Evolutionary conservation across 1,140 invertebrate genomes (phyloP).

Genomic region (Zaprionus camerounensis): DNA sequence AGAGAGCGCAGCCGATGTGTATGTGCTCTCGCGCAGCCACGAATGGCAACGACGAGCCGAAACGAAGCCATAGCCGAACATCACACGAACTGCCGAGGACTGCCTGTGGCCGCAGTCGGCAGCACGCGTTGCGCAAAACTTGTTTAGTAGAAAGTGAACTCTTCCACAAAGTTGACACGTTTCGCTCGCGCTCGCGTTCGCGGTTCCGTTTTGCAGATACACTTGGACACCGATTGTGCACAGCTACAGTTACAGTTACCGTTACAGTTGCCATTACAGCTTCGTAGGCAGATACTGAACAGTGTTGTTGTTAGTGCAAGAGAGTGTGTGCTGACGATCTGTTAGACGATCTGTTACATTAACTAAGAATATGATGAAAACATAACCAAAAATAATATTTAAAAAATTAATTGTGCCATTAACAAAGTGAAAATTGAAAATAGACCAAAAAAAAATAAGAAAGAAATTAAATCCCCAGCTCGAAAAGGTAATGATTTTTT

Average conservation of each 20-base stretch:
- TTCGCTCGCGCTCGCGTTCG: slow-evolving; percentile 69
- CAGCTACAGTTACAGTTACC: slow-evolving; percentile 10
- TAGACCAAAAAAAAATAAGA: not conserved
- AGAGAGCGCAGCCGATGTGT: slow-evolving; percentile 13
- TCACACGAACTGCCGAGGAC: slow-evolving; percentile 16
- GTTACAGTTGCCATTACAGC: slow-evolving; percentile 3
- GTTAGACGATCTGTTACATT: no score
- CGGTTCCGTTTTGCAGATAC: slow-evolving; percentile 22
- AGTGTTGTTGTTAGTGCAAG: slow-evolving; percentile 8
- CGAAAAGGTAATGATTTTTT: slow-evolving; percentile 5
- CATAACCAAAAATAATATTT: not conserved
- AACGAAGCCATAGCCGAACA: slow-evolving; percentile 23
- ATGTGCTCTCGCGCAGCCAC: slow-evolving; percentile 18
- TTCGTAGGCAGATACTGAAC: not conserved
- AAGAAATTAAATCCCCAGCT: not conserved
- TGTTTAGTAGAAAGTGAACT: slow-evolving; percentile 84
- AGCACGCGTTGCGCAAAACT: slow-evolving; percentile 56
- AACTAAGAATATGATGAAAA: not conserved
- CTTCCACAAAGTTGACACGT: slow-evolving; percentile 78
- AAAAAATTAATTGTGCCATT: not conserved
- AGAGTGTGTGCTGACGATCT: not conserved
- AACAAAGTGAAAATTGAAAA: not conserved
- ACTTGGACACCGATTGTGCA: slow-evolving; percentile 1
- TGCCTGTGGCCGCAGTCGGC: slow-evolving; percentile 39
- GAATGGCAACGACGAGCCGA: slow-evolving; percentile 41